Percentiles rank a stretch among this genome's conserved stretches.
phyloP scores from a whole-genome alignment of 2,113 vertebrate species.

The Sprattus sprattus region DNA sequence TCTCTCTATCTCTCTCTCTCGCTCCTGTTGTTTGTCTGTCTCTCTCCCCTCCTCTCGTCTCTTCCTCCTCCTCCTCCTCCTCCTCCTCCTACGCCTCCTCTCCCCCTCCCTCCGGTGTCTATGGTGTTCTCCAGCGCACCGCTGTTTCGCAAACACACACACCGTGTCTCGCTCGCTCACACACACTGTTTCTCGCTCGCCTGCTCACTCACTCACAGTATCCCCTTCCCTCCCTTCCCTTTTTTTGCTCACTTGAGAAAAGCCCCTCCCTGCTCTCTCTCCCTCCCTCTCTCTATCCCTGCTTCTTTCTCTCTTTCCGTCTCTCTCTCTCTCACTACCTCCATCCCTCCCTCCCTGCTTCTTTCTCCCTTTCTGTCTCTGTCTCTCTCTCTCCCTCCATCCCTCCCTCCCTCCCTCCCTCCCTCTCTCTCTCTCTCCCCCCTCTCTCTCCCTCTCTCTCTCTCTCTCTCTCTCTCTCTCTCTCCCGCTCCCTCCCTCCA shows the following conservation, averaged over 20 bases:
- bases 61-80: conserved; percentile 21
- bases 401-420: neutral
- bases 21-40: neutral
- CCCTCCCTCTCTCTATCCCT: conserved; percentile 56
- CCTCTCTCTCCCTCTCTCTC: neutral
- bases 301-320: conserved; percentile 45
- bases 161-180: neutral
- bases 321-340: neutral
- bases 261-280: conserved; percentile 17
- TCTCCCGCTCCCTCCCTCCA: conserved; percentile 1
- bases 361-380: neutral
- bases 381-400: neutral
- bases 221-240: neutral
- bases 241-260: neutral
- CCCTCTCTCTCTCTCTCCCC: neutral
- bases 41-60: neutral
- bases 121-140: neutral
- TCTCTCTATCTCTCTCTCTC: conserved; percentile 33
- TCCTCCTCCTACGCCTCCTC: neutral
- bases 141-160: conserved; percentile 20
- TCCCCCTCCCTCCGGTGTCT: neutral
- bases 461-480: neutral
- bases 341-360: neutral
- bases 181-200: neutral
- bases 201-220: neutral